phyloP scores from a whole-genome alignment of 1,140 invertebrate species.

The Zaprionus ghesquierei region DNA sequence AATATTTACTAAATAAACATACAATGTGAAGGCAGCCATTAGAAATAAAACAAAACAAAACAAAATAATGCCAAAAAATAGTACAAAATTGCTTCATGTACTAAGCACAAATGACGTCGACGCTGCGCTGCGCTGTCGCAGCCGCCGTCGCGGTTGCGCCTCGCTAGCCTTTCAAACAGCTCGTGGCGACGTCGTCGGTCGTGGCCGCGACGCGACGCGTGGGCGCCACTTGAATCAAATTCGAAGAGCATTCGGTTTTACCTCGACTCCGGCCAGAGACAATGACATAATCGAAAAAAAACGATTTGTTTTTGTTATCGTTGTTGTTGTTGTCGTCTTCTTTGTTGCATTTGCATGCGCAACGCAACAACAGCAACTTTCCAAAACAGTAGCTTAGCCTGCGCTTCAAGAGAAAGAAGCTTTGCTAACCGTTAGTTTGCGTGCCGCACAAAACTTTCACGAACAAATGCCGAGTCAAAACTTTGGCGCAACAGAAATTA shows the following conservation, averaged over 20 bases:
- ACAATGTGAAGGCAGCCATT: conserved; percentile 50
- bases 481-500: conserved; percentile 12
- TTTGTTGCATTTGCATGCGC: conserved; percentile 35
- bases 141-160: conserved; percentile 61
- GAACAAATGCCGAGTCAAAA: neutral
- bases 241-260: conserved; percentile 31
- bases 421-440: conserved; percentile 18
- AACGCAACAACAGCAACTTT: conserved; percentile 15
- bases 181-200: neutral
- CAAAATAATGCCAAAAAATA: conserved; percentile 4
- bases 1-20: conserved; percentile 71
- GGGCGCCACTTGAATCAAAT: conserved; percentile 53
- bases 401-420: neutral
- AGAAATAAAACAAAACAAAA: conserved; percentile 29
- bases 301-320: conserved; percentile 20
- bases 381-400: conserved; percentile 9
- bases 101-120: conserved; percentile 33
- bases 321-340: neutral
- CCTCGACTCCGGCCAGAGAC: conserved; percentile 19
- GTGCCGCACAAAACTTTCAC: conserved; percentile 19
- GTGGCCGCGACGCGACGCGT: conserved; percentile 37
- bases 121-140: conserved; percentile 18
- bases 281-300: conserved; percentile 43
- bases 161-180: conserved; percentile 56
- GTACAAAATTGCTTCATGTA: neutral